A percentile compares a stretch with the other conserved stretches of the same genome.
Conservation (phyloP, 2,888 invertebrate genomes). For the Nephrotoma guestfalica region DNA sequence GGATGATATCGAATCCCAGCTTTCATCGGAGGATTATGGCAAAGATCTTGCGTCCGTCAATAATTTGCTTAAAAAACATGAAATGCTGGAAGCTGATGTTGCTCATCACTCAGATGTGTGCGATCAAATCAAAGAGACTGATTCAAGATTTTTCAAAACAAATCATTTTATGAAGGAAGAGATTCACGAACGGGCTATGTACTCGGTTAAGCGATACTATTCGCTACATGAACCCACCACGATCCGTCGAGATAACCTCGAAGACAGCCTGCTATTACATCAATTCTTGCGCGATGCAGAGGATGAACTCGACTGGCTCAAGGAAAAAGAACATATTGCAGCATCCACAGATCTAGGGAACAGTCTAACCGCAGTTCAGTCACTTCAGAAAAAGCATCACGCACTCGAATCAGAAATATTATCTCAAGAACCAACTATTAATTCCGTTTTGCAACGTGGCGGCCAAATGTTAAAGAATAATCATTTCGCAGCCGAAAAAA, state of each 20-base stretch:
- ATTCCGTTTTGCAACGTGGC: slow-evolving; percentile 56
- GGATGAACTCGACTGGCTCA: slow-evolving; percentile 86
- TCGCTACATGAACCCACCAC: slow-evolving; percentile 81
- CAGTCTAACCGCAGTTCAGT: slow-evolving; percentile 61
- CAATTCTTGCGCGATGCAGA: slow-evolving; percentile 85
- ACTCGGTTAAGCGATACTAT: slow-evolving; percentile 53
- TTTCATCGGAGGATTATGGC: slow-evolving; percentile 44
- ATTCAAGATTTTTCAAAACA: slow-evolving; percentile 59
- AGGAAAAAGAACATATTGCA: slow-evolving; percentile 56
- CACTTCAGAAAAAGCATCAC: slow-evolving; percentile 86
- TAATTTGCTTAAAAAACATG: slow-evolving; percentile 64
- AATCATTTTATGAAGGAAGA: slow-evolving; percentile 85
- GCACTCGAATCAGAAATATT: slow-evolving; percentile 78
- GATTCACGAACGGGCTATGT: slow-evolving; percentile 56
- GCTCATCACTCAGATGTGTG: slow-evolving; percentile 71
- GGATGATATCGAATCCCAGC: slow-evolving; percentile 66
- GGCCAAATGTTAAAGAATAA: slow-evolving; percentile 65
- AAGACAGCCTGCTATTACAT: slow-evolving; percentile 76
- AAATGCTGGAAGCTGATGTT: slow-evolving; percentile 75
- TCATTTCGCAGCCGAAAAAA: slow-evolving; percentile 64
- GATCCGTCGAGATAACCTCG: slow-evolving; percentile 79
- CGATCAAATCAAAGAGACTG: slow-evolving; percentile 61
- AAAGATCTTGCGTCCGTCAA: slow-evolving; percentile 79
- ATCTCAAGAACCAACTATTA: slow-evolving; percentile 70
- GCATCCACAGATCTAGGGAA: slow-evolving; percentile 54